phyloP scores from a whole-genome alignment of 2,113 vertebrate genomes.

The Verasper variegatus region DNA sequence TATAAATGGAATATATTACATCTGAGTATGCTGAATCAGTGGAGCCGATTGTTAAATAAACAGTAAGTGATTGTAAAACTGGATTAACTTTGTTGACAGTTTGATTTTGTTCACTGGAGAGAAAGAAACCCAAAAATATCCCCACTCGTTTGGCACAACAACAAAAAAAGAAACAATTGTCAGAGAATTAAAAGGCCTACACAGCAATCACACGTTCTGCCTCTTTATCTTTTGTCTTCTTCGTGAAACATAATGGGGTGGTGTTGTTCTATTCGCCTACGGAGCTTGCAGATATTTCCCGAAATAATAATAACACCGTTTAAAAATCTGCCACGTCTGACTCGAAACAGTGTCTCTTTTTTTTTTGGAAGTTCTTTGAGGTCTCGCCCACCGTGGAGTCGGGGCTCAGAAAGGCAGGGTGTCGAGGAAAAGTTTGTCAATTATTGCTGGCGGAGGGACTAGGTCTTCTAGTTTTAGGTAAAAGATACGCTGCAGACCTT shows the following conservation, averaged over 20 bases:
- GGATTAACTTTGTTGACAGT: slow-evolving; percentile 66
- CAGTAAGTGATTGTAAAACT: slow-evolving; percentile 81
- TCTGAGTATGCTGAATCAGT: slow-evolving; percentile 86
- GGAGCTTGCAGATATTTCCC: slow-evolving; percentile 78
- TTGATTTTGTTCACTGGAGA: slow-evolving; percentile 65
- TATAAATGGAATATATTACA: slow-evolving; percentile 86
- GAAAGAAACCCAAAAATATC: background rate
- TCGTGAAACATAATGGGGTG: slow-evolving; percentile 77
- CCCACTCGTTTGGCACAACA: background rate
- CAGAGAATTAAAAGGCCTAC: slow-evolving; percentile 43
- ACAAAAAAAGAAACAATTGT: background rate
- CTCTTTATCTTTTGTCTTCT: slow-evolving; percentile 56
- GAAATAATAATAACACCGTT: slow-evolving; percentile 55
- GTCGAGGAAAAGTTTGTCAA: slow-evolving; percentile 99
- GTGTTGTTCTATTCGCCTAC: slow-evolving; percentile 72
- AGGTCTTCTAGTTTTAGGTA: slow-evolving; percentile 99
- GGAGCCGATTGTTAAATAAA: slow-evolving; percentile 86
- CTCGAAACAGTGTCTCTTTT: slow-evolving; percentile 61
- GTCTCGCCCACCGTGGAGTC: slow-evolving; percentile 60
- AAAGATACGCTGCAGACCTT: slow-evolving; percentile 99
- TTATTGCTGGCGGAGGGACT: slow-evolving; percentile 99
- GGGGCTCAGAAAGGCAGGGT: slow-evolving; percentile 94
- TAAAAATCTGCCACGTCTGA: slow-evolving; percentile 69
- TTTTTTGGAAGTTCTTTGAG: slow-evolving; percentile 78
- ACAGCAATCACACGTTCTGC: slow-evolving; percentile 69